Conservation (phyloP, 2,797 vertebrate species). For the Carduelis carduelis region DNA sequence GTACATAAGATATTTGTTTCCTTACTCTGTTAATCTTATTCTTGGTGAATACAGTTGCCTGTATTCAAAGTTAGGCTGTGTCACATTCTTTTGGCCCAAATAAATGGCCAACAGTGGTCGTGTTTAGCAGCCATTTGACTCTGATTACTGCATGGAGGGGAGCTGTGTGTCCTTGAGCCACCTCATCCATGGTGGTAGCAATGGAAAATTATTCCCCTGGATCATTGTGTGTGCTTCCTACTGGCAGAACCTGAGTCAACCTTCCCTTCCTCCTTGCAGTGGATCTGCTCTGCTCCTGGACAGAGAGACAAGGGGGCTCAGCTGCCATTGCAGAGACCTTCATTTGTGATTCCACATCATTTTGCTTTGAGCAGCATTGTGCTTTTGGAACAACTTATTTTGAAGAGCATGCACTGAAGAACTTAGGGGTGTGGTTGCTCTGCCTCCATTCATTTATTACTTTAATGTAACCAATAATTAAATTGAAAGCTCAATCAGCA, state of each 20-base stretch:
- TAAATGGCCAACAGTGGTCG: background rate
- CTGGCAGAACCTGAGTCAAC: background rate
- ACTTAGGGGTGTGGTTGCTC: fast-evolving
- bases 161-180: background rate
- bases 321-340: background rate
- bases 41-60: background rate
- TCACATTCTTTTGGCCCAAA: background rate
- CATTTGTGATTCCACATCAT: background rate
- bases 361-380: background rate
- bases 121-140: background rate
- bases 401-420: background rate
- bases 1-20: background rate
- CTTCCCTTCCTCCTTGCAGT: background rate
- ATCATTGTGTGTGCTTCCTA: background rate
- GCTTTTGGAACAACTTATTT: background rate
- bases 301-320: background rate
- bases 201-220: background rate
- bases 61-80: background rate
- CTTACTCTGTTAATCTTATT: background rate
- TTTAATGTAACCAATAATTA: background rate
- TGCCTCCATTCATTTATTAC: background rate
- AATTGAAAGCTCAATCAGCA: background rate
- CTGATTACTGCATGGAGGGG: background rate
- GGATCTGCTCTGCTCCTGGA: background rate
- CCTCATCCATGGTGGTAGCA: background rate